These are phyloP conservation scores for Takifugu bimaculatus DNA, from an alignment of 2,113 vertebrate genomes.

Conservation along the genomic window DNA sequence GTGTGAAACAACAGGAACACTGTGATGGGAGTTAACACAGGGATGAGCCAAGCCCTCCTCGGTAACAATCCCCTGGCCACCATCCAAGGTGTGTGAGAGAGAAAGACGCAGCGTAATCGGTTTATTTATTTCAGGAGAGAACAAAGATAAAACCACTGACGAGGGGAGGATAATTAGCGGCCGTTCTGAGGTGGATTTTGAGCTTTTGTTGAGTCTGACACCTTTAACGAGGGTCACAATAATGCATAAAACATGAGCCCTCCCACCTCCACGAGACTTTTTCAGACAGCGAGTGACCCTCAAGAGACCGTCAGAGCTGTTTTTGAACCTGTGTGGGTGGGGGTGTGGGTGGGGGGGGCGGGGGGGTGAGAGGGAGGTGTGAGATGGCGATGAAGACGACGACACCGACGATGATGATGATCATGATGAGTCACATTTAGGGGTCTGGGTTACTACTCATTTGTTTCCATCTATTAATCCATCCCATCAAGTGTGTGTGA, in stretches of 20 bases:
- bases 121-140: slow-evolving; percentile 12
- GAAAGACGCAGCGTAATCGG: slow-evolving; percentile 2
- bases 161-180: slow-evolving; percentile 11
- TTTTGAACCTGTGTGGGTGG: no score
- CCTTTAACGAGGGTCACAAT: no score
- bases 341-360: no score
- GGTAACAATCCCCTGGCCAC: slow-evolving; percentile 90
- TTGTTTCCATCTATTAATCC: not conserved
- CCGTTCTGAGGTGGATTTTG: slow-evolving; percentile 12
- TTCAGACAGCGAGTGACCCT: no score
- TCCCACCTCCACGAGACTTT: no score
- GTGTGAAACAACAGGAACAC: slow-evolving; percentile 83
- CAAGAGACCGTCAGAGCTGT: no score
- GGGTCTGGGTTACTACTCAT: not conserved
- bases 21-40: slow-evolving; percentile 90
- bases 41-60: slow-evolving; percentile 89
- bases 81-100: slow-evolving; percentile 87
- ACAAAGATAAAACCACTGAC: slow-evolving; percentile 8
- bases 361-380: no score
- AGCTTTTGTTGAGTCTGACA: slow-evolving; percentile 3
- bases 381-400: no score
- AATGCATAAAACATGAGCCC: no score
- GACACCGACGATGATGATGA: no score
- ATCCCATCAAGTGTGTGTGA: not conserved
- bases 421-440: no score